These are phyloP conservation scores for Andrena bicolor DNA, from an alignment of 2,888 invertebrate genomes.

Conservation along the genomic window DNA sequence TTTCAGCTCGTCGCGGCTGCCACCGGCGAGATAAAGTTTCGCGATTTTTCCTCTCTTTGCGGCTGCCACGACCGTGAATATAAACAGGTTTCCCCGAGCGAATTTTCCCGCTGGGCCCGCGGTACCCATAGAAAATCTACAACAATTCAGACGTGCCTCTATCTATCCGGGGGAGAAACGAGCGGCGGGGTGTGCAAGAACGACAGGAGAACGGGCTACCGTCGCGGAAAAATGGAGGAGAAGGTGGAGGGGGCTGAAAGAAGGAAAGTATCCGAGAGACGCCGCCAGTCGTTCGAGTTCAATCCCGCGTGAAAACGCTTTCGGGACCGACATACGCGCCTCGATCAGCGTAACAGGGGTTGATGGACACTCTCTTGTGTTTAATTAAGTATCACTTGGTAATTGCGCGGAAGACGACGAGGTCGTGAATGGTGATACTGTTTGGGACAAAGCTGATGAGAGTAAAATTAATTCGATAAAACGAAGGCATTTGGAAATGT, in stretches of 20 bases:
- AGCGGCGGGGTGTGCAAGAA: conserved; percentile 26
- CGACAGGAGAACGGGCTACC: conserved; percentile 25
- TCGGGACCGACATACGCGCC: conserved; percentile 35
- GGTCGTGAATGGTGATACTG: too few species aligned
- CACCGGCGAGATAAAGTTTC: conserved; percentile 74
- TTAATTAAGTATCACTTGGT: background rate
- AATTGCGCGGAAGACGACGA: background rate
- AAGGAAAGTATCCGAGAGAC: conserved; percentile 46
- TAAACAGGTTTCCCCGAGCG: conserved; percentile 75
- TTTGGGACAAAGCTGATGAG: too few species aligned
- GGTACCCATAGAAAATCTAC: conserved; percentile 79
- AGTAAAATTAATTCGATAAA: too few species aligned
- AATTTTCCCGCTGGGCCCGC: conserved; percentile 55
- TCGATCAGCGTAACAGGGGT: background rate
- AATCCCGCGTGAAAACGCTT: conserved; percentile 76
- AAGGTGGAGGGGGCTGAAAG: conserved; percentile 4
- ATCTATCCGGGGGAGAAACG: conserved; percentile 58
- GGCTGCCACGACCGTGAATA: conserved; percentile 63
- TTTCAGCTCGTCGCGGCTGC: conserved; percentile 42
- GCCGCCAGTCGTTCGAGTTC: conserved; percentile 66
- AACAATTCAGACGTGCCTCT: conserved; percentile 75
- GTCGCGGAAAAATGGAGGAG: conserved; percentile 34
- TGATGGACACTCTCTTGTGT: background rate
- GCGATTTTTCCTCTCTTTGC: conserved; percentile 72
- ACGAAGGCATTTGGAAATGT: too few species aligned